phyloP scores from a whole-genome alignment of 2,888 invertebrate genomes.

The Acleris holmiana region DNA sequence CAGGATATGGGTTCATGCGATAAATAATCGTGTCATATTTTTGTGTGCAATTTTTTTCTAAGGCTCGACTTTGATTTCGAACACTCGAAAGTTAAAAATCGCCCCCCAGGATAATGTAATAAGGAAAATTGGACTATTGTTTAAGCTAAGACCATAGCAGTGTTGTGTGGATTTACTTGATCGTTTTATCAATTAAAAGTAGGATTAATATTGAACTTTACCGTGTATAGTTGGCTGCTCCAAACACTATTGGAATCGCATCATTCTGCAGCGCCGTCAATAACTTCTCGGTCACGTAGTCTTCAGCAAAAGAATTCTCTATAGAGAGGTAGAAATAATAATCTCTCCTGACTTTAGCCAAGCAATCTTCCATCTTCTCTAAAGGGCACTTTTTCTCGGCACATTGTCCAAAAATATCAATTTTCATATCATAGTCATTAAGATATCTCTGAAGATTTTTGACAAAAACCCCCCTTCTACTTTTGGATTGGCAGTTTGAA shows the following conservation, averaged over 20 bases:
- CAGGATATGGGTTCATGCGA: no score
- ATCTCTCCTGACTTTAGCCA: constrained; percentile 46
- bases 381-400: constrained; percentile 50
- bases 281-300: constrained; percentile 70
- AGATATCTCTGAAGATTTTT: constrained; percentile 47
- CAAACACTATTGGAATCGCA: constrained; percentile 64
- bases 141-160: no score
- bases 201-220: constrained; percentile 36
- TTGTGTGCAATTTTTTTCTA: no score
- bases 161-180: no score
- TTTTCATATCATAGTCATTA: constrained; percentile 44
- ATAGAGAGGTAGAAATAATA: constrained; percentile 69
- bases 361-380: constrained; percentile 48
- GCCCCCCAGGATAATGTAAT: no score
- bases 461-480: constrained; percentile 49
- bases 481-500: constrained; percentile 54
- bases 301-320: constrained; percentile 62
- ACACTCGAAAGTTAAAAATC: no score
- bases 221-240: constrained; percentile 69
- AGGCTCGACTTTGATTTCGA: no score
- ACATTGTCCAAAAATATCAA: constrained; percentile 62
- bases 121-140: no score
- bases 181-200: no score
- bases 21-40: no score
- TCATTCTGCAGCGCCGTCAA: constrained; percentile 56